Evolutionary conservation across 2,888 invertebrate genomes (phyloP).

Genomic region (Eueremaeus valkanovi): DNA sequence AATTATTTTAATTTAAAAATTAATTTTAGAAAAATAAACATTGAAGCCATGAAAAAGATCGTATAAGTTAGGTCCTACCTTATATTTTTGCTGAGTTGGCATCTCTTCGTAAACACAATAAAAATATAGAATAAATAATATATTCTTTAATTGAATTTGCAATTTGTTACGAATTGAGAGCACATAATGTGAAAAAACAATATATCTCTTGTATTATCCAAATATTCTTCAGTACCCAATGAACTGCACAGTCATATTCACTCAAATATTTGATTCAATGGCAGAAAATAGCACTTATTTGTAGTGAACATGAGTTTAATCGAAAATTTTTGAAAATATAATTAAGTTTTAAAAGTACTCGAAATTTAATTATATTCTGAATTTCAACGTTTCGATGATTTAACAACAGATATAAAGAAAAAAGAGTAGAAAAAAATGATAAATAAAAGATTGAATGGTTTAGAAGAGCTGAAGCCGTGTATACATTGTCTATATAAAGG

Average conservation of each 20-base stretch:
- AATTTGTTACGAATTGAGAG: not conserved
- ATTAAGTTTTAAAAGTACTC: not conserved
- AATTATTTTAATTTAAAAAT: too few relatives aligned
- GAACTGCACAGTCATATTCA: not conserved
- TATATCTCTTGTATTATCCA: not conserved
- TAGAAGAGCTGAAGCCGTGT: not conserved
- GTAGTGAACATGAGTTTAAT: too few relatives aligned
- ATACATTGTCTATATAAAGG: not conserved
- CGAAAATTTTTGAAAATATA: not conserved
- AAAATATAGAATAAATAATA: not conserved
- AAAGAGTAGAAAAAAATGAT: too few relatives aligned
- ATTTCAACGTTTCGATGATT: too few relatives aligned
- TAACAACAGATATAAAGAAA: too few relatives aligned
- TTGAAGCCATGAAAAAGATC: not conserved
- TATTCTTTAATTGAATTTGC: not conserved
- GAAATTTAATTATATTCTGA: too few relatives aligned
- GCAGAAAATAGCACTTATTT: too few relatives aligned
- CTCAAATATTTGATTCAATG: not conserved
- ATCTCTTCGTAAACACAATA: not conserved
- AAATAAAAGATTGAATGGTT: not conserved
- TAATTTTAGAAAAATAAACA: too few relatives aligned
- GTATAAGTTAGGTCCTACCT: constrained; percentile 2
- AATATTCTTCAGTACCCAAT: not conserved
- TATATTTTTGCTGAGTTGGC: constrained; percentile 23
- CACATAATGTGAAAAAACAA: not conserved